Conservation (phyloP, 2,113 vertebrate species). For the Calyptommatus sinebrachiatus region DNA sequence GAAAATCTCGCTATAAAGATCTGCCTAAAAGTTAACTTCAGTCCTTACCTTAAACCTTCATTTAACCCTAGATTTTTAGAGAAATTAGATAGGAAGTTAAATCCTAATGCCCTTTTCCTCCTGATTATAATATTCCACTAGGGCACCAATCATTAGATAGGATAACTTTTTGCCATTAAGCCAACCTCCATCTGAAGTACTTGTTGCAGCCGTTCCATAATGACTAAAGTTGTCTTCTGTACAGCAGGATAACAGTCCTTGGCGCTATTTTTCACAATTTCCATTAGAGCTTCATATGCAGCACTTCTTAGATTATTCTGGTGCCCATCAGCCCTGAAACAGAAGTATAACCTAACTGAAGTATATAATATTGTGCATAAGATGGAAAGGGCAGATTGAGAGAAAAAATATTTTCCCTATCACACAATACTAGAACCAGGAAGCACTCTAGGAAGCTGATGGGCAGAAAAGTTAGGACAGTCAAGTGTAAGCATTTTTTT, state of each 20-base stretch:
- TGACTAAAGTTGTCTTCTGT: constrained; percentile 96
- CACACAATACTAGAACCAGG: too few relatives aligned
- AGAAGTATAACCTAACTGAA: not conserved
- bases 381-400: too few relatives aligned
- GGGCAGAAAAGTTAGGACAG: too few relatives aligned
- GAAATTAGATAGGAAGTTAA: not conserved
- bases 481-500: too few relatives aligned
- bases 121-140: not conserved
- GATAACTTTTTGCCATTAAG: accelerated
- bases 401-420: too few relatives aligned
- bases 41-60: not conserved
- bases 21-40: not conserved
- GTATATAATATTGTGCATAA: too few relatives aligned
- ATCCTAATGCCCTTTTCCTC: not conserved
- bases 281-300: constrained; percentile 96
- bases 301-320: constrained; percentile 97
- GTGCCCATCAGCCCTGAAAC: constrained; percentile 89
- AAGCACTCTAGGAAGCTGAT: too few relatives aligned
- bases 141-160: not conserved
- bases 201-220: constrained; percentile 97
- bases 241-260: constrained; percentile 98
- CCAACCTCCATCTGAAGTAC: constrained; percentile 98
- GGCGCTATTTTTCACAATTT: constrained; percentile 98
- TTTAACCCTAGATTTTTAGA: too few relatives aligned
- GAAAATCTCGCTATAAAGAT: not conserved